Base-by-base conservation (phyloP, 2,888 invertebrate genomes). In the Drosophila neoperkinsi region DNA sequence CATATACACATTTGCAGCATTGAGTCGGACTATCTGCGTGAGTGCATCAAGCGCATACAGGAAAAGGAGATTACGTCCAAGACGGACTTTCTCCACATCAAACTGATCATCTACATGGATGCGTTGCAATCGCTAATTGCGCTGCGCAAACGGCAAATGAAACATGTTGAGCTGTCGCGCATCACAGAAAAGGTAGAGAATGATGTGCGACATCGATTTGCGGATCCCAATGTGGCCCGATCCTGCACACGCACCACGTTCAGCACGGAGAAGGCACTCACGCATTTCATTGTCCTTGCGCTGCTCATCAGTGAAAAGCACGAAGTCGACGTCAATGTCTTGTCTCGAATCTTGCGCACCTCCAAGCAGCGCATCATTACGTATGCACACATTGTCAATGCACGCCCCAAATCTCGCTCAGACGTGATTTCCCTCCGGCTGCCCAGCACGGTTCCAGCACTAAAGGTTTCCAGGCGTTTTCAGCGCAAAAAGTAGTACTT, bases 151-250 rank as follows among this genome's bases (percentile, higher is more conserved):
- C 88, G 82, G 0, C 82, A 69, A 36, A 69, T 93, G 55, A 86
- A 82, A 18, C 57, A 51, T 4, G 60, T 78, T 0, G 91, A 91
- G 38, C 63, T 93, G 0, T 93, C 93, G 0, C 68, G 85, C 30
- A 92, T 93, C 10, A 90, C 93, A 0, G 93, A 93, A 56, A 93
- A 93, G 56, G 86, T 93, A 0, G 93, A 93, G 63, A 92, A 88
- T 38, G 91, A 93, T 72, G 88, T 93, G 28, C 91, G 92, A 0
- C 52, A 74, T n/a, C 88, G 91, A 4, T 93, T 93, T 72, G 74
- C 90, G 0, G 90, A 90, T 75, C 88, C 84, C 28, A 82, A 84
- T 46, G 68, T 63, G 6, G 56, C 76, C n/a, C 88, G 81, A 46
- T 59, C 74, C n/a, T 79, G 64, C 34, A 65, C 78, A 0, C 91